Evolutionary conservation across 2,888 invertebrate species (phyloP).

Genomic region (Ashinkailepas kermadecensis): DNA sequence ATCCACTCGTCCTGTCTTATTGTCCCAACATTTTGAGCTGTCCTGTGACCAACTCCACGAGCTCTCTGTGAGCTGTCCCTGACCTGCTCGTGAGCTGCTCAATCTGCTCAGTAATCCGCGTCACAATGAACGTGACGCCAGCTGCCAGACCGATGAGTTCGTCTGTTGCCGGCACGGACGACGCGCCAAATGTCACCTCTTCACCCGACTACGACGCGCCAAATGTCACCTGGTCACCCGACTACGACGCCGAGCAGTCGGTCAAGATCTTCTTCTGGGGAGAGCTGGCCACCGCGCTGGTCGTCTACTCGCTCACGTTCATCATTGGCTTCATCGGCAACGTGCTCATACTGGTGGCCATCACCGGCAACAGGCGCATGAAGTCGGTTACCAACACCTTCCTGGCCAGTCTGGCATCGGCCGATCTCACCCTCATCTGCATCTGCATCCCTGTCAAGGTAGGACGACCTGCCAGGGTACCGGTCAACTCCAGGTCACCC

Average conservation of each 20-base stretch:
- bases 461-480: slow-evolving; percentile 35
- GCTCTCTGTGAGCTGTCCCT: too few relatives aligned
- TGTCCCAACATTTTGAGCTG: too few relatives aligned
- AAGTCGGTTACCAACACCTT: slow-evolving; percentile 59
- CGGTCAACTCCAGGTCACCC: too few relatives aligned
- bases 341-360: slow-evolving; percentile 48
- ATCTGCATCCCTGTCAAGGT: slow-evolving; percentile 66
- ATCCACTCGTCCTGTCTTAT: too few relatives aligned
- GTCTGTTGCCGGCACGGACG: too few relatives aligned
- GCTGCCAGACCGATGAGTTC: too few relatives aligned
- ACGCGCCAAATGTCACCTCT: background rate
- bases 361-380: slow-evolving; percentile 49
- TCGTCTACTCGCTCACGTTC: slow-evolving; percentile 54
- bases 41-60: too few relatives aligned
- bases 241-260: slow-evolving; percentile 49
- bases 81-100: too few relatives aligned
- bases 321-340: slow-evolving; percentile 55
- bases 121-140: background rate
- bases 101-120: too few relatives aligned
- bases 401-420: slow-evolving; percentile 58
- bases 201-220: background rate
- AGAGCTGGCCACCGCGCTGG: slow-evolving; percentile 51
- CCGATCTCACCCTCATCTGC: slow-evolving; percentile 59
- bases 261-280: slow-evolving; percentile 48
- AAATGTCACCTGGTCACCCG: slow-evolving; percentile 31